Percentiles rank a stretch among this genome's conserved stretches.
phyloP scores from a whole-genome alignment of 1,140 invertebrate genomes.

The Drosophila sturtevanti region DNA sequence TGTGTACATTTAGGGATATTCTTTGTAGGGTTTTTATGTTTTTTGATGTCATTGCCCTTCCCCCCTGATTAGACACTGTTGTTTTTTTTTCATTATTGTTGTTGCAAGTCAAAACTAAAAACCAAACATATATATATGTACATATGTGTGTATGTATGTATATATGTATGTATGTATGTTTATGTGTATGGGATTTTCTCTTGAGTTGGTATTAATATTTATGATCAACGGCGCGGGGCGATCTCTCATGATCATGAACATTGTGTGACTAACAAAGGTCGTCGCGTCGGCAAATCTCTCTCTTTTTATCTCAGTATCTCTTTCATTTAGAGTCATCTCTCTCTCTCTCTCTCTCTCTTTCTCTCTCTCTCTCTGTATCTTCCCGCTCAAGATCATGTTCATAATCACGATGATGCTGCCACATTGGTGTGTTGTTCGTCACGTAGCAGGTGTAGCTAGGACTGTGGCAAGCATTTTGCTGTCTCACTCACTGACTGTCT shows the following conservation, averaged over 20 bases:
- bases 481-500: not conserved
- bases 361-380: not conserved
- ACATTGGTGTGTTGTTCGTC: slow-evolving; percentile 17
- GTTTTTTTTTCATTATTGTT: no score
- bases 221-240: slow-evolving; percentile 7
- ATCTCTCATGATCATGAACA: slow-evolving; percentile 6
- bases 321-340: not conserved
- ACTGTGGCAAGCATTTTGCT: slow-evolving; percentile 2
- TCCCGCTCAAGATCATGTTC: slow-evolving; percentile 9
- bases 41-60: slow-evolving; percentile 1
- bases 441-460: slow-evolving; percentile 37
- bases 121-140: not conserved
- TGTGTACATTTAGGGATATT: no score
- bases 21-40: not conserved
- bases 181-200: not conserved
- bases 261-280: slow-evolving; percentile 26
- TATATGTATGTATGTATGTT: no score
- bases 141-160: no score
- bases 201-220: slow-evolving; percentile 5
- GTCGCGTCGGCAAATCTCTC: slow-evolving; percentile 10
- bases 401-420: slow-evolving; percentile 11
- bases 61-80: no score
- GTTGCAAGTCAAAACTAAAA: not conserved
- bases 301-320: not conserved
- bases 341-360: not conserved